Conservation (phyloP, 1,140 invertebrate species). For the Cydia fagiglandana region DNA sequence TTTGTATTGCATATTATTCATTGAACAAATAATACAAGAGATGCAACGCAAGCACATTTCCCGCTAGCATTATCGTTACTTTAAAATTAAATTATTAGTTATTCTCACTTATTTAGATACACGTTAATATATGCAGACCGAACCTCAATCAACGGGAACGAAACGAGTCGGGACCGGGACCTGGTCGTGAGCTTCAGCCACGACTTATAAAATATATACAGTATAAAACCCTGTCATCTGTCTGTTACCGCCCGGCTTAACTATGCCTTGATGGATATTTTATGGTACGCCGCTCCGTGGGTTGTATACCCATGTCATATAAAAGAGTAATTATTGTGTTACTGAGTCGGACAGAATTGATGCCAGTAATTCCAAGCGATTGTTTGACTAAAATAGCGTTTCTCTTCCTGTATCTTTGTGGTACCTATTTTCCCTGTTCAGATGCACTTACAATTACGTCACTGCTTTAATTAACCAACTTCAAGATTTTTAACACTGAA, state of each 20-base stretch:
- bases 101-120: constrained; percentile 21
- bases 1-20: too few relatives aligned
- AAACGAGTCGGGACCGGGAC: neutral
- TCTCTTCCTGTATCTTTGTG: neutral
- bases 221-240: constrained; percentile 27
- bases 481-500: too few relatives aligned
- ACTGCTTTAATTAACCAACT: too few relatives aligned
- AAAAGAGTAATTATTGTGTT: constrained; percentile 29
- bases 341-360: neutral
- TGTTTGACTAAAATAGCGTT: neutral
- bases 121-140: constrained; percentile 8
- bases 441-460: too few relatives aligned
- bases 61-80: neutral
- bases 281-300: constrained; percentile 24
- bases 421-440: neutral
- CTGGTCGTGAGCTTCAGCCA: neutral
- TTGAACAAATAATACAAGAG: neutral
- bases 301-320: constrained; percentile 22
- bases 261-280: constrained; percentile 25
- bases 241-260: constrained; percentile 15
- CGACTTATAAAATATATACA: constrained; percentile 12
- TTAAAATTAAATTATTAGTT: constrained; percentile 29
- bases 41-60: neutral
- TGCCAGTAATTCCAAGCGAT: neutral
- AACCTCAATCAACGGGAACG: neutral